Evolutionary conservation across 2,113 vertebrate species (phyloP), one percentile per base, ranked within the genome.

Genomic region (Acrocephalus kingi): DNA sequence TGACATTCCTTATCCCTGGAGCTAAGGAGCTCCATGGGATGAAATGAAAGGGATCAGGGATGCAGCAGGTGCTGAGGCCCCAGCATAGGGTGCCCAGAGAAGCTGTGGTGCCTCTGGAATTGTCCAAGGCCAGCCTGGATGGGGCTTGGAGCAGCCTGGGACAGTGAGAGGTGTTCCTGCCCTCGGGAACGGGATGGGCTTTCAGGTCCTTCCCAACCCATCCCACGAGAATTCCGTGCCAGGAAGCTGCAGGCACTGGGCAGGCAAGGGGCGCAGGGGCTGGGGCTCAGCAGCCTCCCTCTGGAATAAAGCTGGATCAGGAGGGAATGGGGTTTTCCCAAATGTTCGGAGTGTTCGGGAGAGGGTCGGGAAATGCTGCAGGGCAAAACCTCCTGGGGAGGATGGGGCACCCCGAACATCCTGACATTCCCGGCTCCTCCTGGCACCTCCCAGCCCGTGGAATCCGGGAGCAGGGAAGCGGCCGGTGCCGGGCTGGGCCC

Each of bases 11-110:
- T 4, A 33, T 69, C 71, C 2, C 0, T 45, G 63, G 62, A 22
- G 35, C 10, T 23, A 3, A 17, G 0, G 6, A 59, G 12, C 13
- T 52, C 22, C 12, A 0, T 63, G 78, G 63, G 61, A 4, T 78
- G 61, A 11, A 18, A 3, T 1, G 11, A 39, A 55, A 52, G 23
- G 43, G 69, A 21, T 33, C 0, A 1, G 69, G 25, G 33, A 17
- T 55, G 61, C 21, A 59, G 37, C 9, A 62, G 39, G 21, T 4
- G n/a, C 45, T 20, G 58, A n/a, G 49, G n/a, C 7, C 58, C 18
- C 15, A 23, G 56, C 41, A 46, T 1, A 3, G 16, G 20, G 17
- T 41, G 17, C 11, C 11, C 55, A 54, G 22, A 28, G 63, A 6
- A 54, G 14, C 37, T 52, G 27, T 23, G 54, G 17, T 69, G 33